These are phyloP conservation scores for Salvelinus fontinalis DNA, from an alignment of 2,113 vertebrate species.

Conservation along the genomic window DNA sequence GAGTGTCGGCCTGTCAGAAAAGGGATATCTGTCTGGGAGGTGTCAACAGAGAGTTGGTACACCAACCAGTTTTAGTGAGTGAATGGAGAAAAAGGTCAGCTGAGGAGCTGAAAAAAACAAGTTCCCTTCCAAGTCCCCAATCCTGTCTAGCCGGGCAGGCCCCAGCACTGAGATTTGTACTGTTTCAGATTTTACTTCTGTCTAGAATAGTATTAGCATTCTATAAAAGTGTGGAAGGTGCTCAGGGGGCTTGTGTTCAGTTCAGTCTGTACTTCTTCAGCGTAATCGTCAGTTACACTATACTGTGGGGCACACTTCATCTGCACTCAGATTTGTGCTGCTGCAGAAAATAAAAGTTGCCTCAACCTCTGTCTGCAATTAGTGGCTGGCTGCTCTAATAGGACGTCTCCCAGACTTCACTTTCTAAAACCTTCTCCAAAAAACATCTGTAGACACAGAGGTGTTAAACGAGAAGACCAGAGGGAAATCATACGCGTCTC, in stretches of 20 bases:
- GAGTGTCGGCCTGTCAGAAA: conserved; percentile 18
- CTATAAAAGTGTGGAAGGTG: no score
- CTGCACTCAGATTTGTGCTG: no score
- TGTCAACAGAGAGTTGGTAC: neutral
- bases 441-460: neutral
- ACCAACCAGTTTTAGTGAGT: no score
- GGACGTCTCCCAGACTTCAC: conserved; percentile 15
- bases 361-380: neutral
- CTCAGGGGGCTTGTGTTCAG: neutral
- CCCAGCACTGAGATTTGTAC: neutral
- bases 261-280: neutral
- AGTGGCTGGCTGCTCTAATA: neutral
- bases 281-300: neutral
- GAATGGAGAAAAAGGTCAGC: neutral
- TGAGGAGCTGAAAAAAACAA: neutral
- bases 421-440: neutral
- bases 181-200: no score
- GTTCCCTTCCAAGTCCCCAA: no score
- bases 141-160: no score
- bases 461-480: neutral
- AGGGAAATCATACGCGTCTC: neutral
- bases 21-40: neutral
- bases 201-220: no score
- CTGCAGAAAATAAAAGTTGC: no score
- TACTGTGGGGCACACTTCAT: neutral